Evolutionary conservation across 2,797 vertebrate genomes (phyloP), one percentile per base, ranked within the genome.

Genomic region (Echiichthys vipera): DNA sequence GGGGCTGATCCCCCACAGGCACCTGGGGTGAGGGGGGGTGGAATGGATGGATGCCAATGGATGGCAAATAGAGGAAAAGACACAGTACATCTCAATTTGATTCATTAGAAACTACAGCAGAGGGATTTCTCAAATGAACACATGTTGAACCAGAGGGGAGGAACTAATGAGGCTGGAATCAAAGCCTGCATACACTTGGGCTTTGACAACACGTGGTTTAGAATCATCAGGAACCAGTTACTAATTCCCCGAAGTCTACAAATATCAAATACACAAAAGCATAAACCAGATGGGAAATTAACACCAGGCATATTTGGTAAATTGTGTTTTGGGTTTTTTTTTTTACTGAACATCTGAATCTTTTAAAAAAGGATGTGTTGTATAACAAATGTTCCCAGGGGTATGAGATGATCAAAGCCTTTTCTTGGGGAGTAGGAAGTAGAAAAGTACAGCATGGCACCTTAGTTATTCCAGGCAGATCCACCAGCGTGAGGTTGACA

Each of bases 391-490:
- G 61, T 65, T 51, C 54, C 36, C 14, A 2, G 25, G 30, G 40
- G 58, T 18, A 7, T 0, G 25, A 25, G 7, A 51, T 49, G 71
- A 88, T 85, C 78, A 89, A 85, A 86, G 84, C 30, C 20, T 70
- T 10, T 20, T 56, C 51, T 58, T 5, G 0, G 5, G 34, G 43
- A 42, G 47, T 0, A 12, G 43, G 55, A 55, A 50, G 69, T 15
- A 18, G 22, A n/a, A n/a, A 51, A 66, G 63, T 25, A 15, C 7
- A 22, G 72, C 36, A 3, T 24, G 25, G 84, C 94, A 99, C 98
- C 97, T 99, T 99, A 56, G 98, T 99, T 92, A 99, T 98, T 87
- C 98, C 98, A 45, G 98, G 98, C 85, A 99, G 96, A 90, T 99
- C 98, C 91, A 99, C 98, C 82, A 99, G 95, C 1, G 98, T 99